A percentile compares a stretch with the other conserved stretches of the same genome.
Evolutionary conservation across 2,888 invertebrate genomes (phyloP).

Genomic region (Drosophila borealis): DNA sequence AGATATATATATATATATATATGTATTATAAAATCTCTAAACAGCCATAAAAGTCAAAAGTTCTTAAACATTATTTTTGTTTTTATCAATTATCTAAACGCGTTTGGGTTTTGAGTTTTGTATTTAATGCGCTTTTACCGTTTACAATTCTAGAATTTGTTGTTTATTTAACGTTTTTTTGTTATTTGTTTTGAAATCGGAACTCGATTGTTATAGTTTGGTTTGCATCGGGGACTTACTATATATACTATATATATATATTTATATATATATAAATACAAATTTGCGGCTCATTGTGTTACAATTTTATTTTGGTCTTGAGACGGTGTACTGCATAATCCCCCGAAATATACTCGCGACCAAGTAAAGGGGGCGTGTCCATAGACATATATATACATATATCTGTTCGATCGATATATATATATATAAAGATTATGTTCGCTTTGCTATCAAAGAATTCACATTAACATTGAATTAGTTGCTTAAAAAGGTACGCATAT

Average conservation of each 20-base stretch:
- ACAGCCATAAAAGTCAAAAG: slow-evolving; percentile 83
- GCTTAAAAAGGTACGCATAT: slow-evolving; percentile 73
- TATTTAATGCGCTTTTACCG: slow-evolving; percentile 22
- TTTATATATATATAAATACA: slow-evolving; percentile 64
- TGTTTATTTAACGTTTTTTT: slow-evolving; percentile 18
- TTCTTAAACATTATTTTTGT: slow-evolving; percentile 59
- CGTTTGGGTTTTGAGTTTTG: slow-evolving; percentile 44
- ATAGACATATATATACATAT: neutral
- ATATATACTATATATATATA: slow-evolving; percentile 46
- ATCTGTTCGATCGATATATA: neutral
- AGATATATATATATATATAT: slow-evolving; percentile 58
- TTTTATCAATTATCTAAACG: slow-evolving; percentile 69
- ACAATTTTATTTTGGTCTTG: slow-evolving; percentile 59
- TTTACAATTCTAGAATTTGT: slow-evolving; percentile 19
- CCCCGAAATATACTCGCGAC: slow-evolving; percentile 4
- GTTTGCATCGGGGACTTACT: slow-evolving; percentile 22
- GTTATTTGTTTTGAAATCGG: slow-evolving; percentile 58
- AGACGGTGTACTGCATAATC: slow-evolving; percentile 35
- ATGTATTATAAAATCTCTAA: slow-evolving; percentile 78
- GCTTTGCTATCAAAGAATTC: slow-evolving; percentile 24
- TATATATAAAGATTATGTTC: slow-evolving; percentile 6
- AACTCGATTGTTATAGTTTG: slow-evolving; percentile 70
- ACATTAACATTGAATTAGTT: slow-evolving; percentile 63
- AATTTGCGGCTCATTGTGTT: slow-evolving; percentile 71
- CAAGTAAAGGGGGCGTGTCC: neutral